A percentile compares a stretch with the other conserved stretches of the same genome.
Evolutionary conservation across 2,888 invertebrate species (phyloP).

Genomic region (Amiota minor): DNA sequence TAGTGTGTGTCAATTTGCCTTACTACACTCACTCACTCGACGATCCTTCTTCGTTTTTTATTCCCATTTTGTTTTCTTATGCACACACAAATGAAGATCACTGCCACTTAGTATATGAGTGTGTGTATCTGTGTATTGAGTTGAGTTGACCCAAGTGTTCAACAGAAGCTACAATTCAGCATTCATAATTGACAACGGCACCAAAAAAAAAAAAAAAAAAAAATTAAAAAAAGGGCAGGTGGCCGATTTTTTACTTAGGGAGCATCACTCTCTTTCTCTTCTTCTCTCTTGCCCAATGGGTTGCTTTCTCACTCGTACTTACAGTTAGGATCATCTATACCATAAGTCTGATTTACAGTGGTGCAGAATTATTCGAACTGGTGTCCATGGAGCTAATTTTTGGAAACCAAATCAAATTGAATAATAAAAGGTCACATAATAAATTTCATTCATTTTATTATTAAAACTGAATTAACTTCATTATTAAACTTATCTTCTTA

Average conservation of each 20-base stretch:
- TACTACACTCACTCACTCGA: conserved; percentile 64
- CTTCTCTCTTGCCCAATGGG: no score
- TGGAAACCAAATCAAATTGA: no score
- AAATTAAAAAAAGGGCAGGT: conserved; percentile 70
- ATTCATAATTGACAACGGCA: conserved; percentile 62
- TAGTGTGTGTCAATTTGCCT: conserved; percentile 69
- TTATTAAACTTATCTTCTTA: no score
- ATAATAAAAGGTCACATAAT: no score
- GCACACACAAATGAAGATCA: conserved; percentile 66
- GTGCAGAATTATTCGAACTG: conserved; percentile 31
- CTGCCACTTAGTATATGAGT: conserved; percentile 59
- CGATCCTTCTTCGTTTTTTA: conserved; percentile 43
- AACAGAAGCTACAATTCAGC: conserved; percentile 71
- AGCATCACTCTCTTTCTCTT: conserved; percentile 52
- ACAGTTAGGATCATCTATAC: conserved; percentile 31
- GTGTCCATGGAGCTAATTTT: no score
- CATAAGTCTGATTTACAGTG: conserved; percentile 63
- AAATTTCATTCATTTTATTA: no score
- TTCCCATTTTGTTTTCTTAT: conserved; percentile 62
- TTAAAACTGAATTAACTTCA: no score
- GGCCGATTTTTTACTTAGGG: conserved; percentile 62
- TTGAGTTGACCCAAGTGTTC: conserved; percentile 60
- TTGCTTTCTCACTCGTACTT: conserved; percentile 52
- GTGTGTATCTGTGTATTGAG: not conserved
- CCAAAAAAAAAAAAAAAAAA: conserved; percentile 54